These are phyloP conservation scores for Tinea semifulvella DNA, from an alignment of 2,888 invertebrate species.

Conservation along the genomic window DNA sequence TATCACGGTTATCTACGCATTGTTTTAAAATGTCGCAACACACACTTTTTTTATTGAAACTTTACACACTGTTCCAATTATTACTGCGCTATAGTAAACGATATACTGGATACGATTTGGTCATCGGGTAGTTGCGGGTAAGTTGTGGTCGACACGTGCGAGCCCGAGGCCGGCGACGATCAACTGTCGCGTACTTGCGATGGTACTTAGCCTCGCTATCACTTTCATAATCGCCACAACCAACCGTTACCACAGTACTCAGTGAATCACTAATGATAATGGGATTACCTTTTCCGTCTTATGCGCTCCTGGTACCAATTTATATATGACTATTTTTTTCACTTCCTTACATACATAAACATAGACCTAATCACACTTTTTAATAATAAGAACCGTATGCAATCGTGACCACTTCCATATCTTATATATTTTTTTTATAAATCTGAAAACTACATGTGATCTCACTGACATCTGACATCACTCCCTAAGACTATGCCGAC, in stretches of 20 bases:
- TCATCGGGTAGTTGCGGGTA: conserved; percentile 17
- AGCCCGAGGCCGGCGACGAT: conserved; percentile 28
- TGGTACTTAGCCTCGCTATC: conserved; percentile 32
- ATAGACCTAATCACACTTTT: too few relatives aligned
- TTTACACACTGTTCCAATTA: too few relatives aligned
- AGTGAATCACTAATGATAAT: conserved; percentile 14
- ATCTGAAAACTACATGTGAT: too few relatives aligned
- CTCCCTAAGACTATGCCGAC: too few relatives aligned
- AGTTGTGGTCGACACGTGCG: conserved; percentile 33
- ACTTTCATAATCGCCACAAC: conserved; percentile 39
- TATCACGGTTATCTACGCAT: conserved; percentile 1
- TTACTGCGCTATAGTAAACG: not conserved
- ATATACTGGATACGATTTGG: not conserved
- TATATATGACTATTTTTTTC: not conserved
- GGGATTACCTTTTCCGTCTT: conserved; percentile 4
- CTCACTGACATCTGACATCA: too few relatives aligned
- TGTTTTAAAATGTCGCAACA: not conserved
- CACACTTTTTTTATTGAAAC: not conserved
- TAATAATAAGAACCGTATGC: too few relatives aligned
- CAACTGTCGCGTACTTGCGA: conserved; percentile 31
- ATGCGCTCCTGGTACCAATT: not conserved
- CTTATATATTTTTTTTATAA: too few relatives aligned
- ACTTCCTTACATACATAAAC: too few relatives aligned
- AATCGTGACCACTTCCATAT: too few relatives aligned
- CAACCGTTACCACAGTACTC: conserved; percentile 28